Base-by-base conservation (phyloP, 2,113 vertebrate species). In the Turdus rufiventris region DNA sequence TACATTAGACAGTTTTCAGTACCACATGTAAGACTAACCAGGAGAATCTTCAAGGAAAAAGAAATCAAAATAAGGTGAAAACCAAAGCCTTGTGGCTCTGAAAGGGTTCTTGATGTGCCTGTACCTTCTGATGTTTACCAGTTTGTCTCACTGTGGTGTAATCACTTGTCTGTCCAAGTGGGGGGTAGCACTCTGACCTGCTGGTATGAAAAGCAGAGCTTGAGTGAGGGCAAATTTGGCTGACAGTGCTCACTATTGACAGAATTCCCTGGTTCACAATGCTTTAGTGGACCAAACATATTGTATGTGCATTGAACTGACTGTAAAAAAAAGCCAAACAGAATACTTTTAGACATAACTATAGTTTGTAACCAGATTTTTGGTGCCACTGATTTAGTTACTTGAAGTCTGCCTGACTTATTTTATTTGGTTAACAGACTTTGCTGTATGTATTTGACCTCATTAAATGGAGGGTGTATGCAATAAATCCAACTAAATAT, bases 401-500 rank as follows among this genome's bases (percentile, higher is more conserved):
- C 58, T 79, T 73, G 58, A 91, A 86, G 34, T 71, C 54, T 90
- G 74, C 47, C 81, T 75, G 56, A 45, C 75, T 92, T 93, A 38
- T 53, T 96, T 96, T 91, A 66, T 90, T 96, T 92, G 42, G 67
- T 94, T 89, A 89, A 87, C 60, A 89, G 79, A 89, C 21, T 84
- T 72, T 18, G 3, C 72, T 88, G 38, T 94, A 56, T 85, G 61
- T 58, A 68, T 95, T 78, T 94, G 82, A 93, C 93, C 91, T 95
- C 80, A 68, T 95, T 95, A 85, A 89, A 85, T 53, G 29, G 36
- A 85, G 79, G n/a, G 33, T 16, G 0, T 72, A 68, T 92, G 77
- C 40, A 68, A 96, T 92, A 96, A 97, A 95, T 96, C 87, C 85
- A 85, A 71, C 85, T 94, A 94, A 94, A 92, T 89, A 85, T 53